Percentiles rank a stretch among this genome's conserved stretches.
These are phyloP conservation scores for Dromococcyx pavoninus DNA, from an alignment of 2,797 vertebrate species.

Conservation along the genomic window DNA sequence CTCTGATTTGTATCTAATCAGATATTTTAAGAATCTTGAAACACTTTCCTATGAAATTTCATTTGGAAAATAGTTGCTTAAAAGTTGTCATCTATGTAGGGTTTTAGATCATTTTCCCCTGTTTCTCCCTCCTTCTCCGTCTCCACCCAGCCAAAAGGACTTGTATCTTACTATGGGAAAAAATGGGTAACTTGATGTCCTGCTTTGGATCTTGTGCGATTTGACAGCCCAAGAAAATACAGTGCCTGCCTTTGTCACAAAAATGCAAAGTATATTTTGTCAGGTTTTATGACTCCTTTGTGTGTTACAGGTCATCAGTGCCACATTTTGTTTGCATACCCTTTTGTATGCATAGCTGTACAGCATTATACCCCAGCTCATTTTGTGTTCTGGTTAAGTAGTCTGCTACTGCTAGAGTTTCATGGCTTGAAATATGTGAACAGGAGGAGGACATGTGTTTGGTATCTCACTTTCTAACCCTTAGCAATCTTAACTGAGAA, in stretches of 20 bases:
- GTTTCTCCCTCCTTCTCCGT: not conserved
- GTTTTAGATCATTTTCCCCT: not conserved
- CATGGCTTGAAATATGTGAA: not conserved
- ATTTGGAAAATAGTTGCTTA: not conserved
- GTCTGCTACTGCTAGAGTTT: not conserved
- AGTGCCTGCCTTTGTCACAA: not conserved
- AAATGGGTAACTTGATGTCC: not conserved
- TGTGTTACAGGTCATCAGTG: not conserved
- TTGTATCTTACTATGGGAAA: not conserved
- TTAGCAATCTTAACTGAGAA: not conserved
- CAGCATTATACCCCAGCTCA: not conserved
- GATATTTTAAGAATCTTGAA: not conserved
- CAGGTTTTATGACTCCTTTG: not conserved
- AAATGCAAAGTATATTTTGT: not conserved
- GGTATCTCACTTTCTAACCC: not conserved
- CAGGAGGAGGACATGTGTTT: not conserved
- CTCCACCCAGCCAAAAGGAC: accelerated
- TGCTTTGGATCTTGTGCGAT: not conserved
- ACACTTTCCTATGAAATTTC: not conserved
- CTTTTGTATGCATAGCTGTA: not conserved
- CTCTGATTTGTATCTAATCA: not conserved
- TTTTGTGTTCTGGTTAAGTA: not conserved
- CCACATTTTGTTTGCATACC: not conserved
- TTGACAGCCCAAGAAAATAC: not conserved
- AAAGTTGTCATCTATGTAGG: not conserved